Base-by-base conservation (phyloP, 2,113 vertebrate genomes). In the Silurus meridionalis region DNA sequence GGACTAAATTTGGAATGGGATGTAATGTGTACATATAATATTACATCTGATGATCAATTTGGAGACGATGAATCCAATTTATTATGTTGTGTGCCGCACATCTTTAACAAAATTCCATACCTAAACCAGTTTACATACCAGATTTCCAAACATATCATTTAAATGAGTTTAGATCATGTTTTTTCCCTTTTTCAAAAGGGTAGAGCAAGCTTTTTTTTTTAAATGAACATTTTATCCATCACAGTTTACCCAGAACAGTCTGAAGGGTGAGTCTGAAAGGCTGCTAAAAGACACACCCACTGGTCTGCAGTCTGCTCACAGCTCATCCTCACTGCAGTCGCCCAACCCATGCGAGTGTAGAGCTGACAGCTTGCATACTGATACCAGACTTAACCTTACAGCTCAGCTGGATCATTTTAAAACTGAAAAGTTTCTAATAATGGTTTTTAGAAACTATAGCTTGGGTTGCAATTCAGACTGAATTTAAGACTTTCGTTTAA, bases 311-410 rank as follows among this genome's bases (percentile, higher is more conserved):
- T 80, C 57, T 61, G 78, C 57, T 61, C 57, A 80, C 57, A 46
- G 78, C 78, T 80, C 77, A 25, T 79, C 77, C 55, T 60, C 78
- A 46, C 78, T 80, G 78, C 78, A 80, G 78, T 46, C 19, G 1
- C 78, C 23, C 78, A 78, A 15, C 78, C 53, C 78, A 78, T 57
- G 25, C 37, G 57, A 21, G 55, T 61, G 8, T 37, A 58, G 23
- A 55, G 13, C 23, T 57, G 52, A 14, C 8, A 23, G 58, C 28
- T 13, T 61, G 23, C 5, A 48, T 6, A 80, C 17, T 61, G 28
- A 78, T 55, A 11, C 6, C 23, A 60, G 57, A 80, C 6, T 17
- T 6, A 58, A 46, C 21, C 57, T 61, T 48, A 46, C 2, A 5
- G 5, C 9, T 23, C 28, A 80, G 15, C 4, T 46, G 25, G 53